Conservation (phyloP, 2,888 invertebrate genomes). For the Listrodromus nycthemerus region DNA sequence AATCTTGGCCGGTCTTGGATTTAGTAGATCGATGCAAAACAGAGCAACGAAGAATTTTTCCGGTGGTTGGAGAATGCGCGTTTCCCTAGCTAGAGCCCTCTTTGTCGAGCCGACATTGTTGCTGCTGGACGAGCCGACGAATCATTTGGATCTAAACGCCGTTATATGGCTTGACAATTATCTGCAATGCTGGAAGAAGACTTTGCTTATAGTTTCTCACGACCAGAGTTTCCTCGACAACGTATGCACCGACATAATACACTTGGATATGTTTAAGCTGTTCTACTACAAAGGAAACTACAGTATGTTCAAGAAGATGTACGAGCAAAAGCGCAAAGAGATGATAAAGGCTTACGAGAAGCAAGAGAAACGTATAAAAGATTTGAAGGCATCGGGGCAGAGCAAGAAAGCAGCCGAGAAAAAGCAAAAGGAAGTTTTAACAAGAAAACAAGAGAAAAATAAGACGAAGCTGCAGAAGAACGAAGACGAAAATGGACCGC, state of each 20-base stretch:
- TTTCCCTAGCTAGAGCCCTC: constrained; percentile 97
- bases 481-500: constrained; percentile 92
- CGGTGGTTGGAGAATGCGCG: constrained; percentile 99
- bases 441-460: constrained; percentile 97
- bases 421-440: constrained; percentile 95
- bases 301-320: constrained; percentile 99
- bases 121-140: constrained; percentile 99
- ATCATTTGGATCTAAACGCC: constrained; percentile 99
- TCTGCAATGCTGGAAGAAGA: constrained; percentile 99
- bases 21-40: constrained; percentile 95
- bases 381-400: constrained; percentile 97
- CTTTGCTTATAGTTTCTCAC: constrained; percentile 98
- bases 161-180: constrained; percentile 99
- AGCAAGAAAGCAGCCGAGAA: constrained; percentile 98
- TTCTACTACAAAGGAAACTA: constrained; percentile 99
- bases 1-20: constrained; percentile 98
- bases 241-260: constrained; percentile 99
- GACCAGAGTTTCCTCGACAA: constrained; percentile 99
- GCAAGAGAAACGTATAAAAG: constrained; percentile 98
- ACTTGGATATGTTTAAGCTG: constrained; percentile 97
- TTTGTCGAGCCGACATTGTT: constrained; percentile 99
- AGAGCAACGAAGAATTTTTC: constrained; percentile 95
- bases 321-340: constrained; percentile 97
- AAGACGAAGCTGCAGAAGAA: constrained; percentile 92
- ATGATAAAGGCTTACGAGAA: constrained; percentile 99